Base-by-base conservation (phyloP, 2,797 vertebrate species). In the Atherinosoma microstoma region DNA sequence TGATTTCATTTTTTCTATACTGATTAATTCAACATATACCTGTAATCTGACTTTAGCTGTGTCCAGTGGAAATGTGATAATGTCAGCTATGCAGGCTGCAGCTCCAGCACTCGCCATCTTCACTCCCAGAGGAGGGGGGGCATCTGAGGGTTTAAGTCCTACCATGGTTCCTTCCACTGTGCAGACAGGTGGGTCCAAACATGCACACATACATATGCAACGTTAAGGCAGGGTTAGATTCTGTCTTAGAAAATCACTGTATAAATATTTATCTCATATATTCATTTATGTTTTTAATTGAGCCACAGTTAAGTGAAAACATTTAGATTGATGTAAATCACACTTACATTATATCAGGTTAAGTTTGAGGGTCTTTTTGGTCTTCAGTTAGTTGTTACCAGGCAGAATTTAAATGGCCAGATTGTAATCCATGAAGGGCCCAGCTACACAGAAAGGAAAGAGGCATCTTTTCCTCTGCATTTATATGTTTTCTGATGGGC, bases 21-120 rank as follows among this genome's bases (percentile, higher is more conserved):
- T 35, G 9, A 7, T 54, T 40, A 20, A 16, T 2, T 38, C 8
- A 72, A 6, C 58, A 65, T n/a, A 20, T 90, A 97, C 96, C 96
- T 97, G 97, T 6, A 97, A 90, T 69, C 96, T 91, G 87, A 97
- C 97, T 96, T 97, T 97, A 54, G 96, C 96, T 0, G 97, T 97
- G 93, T 97, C 96, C 93, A 97, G 89, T 38, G 96, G 96, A 82
- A 97, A 97, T 11, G 96, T 97, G 91, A 96, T 84, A 0, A 97
- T 80, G 29, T 97, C 97, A 0, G 95, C 97, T 29, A 96, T 87
- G 60, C 97, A 97, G 30, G 95, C 96, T 0, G 96, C 95, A 1
- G 89, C 87, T 1, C 95, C 97, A 0, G 97, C 96, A 1, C 96
- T 96, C 32, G 95, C 83, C 89, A 97, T 95, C 91, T 96, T 96